Evolutionary conservation across 2,113 vertebrate species (phyloP).

Genomic region (Xenopus laevis): DNA sequence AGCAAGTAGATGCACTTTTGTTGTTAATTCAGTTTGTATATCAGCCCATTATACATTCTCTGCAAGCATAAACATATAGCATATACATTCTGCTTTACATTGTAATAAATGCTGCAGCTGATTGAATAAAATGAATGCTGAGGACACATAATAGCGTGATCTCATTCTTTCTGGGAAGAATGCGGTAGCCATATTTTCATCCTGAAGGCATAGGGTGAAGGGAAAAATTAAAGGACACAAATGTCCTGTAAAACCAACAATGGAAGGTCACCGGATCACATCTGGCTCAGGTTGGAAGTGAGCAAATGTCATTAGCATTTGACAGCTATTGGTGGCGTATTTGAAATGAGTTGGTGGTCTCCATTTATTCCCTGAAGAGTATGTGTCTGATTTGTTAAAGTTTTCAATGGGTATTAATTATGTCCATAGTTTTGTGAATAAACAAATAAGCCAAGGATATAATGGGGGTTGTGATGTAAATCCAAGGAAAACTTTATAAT

Average conservation of each 20-base stretch:
- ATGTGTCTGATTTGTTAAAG: slow-evolving; percentile 20
- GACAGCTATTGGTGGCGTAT: slow-evolving; percentile 33
- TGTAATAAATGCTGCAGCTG: too few species aligned
- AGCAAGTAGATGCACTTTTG: too few species aligned
- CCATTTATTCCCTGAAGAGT: slow-evolving; percentile 16
- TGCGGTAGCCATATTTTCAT: slow-evolving; percentile 30
- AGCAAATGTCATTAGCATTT: slow-evolving; percentile 39
- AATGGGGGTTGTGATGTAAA: background rate
- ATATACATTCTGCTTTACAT: too few species aligned
- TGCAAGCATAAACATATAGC: too few species aligned
- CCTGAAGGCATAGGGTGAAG: slow-evolving; percentile 19
- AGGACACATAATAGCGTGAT: too few species aligned
- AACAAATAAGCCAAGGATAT: slow-evolving; percentile 20
- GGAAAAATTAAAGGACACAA: slow-evolving; percentile 40
- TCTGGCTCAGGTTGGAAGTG: slow-evolving; percentile 37
- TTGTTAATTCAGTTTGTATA: too few species aligned
- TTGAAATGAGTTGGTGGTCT: slow-evolving; percentile 40
- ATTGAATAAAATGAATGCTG: too few species aligned
- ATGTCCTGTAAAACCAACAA: slow-evolving; percentile 36
- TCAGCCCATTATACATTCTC: too few species aligned
- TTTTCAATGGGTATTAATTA: slow-evolving; percentile 33
- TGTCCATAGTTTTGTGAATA: slow-evolving; percentile 25
- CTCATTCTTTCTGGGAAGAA: background rate
- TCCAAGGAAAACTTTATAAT: too few species aligned
- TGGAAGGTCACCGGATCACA: slow-evolving; percentile 38